These are phyloP conservation scores for Celastrina argiolus DNA, from an alignment of 2,888 invertebrate species.

Conservation along the genomic window DNA sequence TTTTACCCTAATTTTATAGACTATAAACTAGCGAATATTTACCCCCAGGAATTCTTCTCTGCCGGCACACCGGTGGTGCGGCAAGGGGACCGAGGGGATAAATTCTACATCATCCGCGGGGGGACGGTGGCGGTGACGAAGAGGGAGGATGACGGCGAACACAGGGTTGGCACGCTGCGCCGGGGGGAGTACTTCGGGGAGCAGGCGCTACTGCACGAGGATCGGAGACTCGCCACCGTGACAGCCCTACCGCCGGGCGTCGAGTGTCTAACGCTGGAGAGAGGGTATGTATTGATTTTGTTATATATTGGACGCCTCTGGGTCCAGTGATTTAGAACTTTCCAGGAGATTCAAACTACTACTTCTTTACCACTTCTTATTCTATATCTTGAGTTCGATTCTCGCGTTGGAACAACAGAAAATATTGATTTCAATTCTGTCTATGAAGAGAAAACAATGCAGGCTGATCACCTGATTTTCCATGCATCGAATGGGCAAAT, in stretches of 20 bases:
- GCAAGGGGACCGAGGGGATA: conserved; percentile 92
- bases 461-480: too few relatives aligned
- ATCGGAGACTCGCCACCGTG: conserved; percentile 92
- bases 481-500: too few relatives aligned
- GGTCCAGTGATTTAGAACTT: too few relatives aligned
- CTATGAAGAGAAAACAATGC: too few relatives aligned
- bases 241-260: conserved; percentile 90
- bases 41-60: conserved; percentile 85
- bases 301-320: too few relatives aligned
- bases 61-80: conserved; percentile 87
- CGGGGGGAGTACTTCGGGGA: conserved; percentile 94
- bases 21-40: conserved; percentile 2
- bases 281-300: conserved; percentile 84
- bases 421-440: too few relatives aligned
- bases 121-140: conserved; percentile 88
- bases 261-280: conserved; percentile 91
- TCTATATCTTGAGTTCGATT: too few relatives aligned
- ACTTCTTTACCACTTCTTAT: too few relatives aligned
- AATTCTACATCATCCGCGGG: conserved; percentile 93
- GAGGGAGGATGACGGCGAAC: conserved; percentile 77
- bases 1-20: too few relatives aligned
- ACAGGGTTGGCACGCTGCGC: conserved; percentile 82
- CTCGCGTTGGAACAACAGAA: too few relatives aligned
- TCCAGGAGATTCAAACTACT: too few relatives aligned
- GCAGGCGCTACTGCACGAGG: conserved; percentile 90